Conservation (phyloP, 1,140 invertebrate species). For the Cepaea nemoralis region DNA sequence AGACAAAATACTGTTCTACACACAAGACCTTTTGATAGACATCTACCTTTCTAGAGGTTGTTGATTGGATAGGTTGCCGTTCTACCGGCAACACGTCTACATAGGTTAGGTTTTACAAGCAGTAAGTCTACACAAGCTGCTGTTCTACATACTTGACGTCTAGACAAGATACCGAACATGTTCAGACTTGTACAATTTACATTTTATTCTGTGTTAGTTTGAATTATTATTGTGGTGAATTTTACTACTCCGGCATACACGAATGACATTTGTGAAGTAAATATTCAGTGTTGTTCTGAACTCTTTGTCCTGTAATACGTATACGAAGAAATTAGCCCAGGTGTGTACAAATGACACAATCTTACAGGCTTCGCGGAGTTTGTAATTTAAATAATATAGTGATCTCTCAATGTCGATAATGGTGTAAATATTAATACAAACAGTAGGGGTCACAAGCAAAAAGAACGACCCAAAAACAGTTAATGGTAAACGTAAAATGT, state of each 20-base stretch:
- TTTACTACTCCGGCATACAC: not conserved
- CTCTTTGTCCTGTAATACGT: not conserved
- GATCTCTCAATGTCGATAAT: not conserved
- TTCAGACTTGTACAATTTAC: no score
- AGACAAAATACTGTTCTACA: no score
- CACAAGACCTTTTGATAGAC: no score
- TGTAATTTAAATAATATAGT: not conserved
- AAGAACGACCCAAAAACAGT: not conserved
- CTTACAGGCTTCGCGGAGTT: not conserved
- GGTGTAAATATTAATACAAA: not conserved
- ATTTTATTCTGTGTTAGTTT: not conserved
- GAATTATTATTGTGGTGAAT: not conserved
- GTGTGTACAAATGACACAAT: not conserved
- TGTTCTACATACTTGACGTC: no score
- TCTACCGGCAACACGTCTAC: no score
- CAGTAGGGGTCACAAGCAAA: not conserved
- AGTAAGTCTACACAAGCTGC: no score
- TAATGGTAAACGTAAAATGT: not conserved
- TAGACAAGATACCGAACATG: no score
- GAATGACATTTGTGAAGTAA: not conserved
- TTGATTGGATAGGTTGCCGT: no score
- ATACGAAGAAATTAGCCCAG: constrained; percentile 1
- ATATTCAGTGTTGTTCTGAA: not conserved
- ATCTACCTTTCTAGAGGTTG: no score
- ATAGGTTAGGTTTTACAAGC: no score